These are phyloP conservation scores for Drosophila repleta DNA, from an alignment of 1,140 invertebrate species.

Conservation along the genomic window DNA sequence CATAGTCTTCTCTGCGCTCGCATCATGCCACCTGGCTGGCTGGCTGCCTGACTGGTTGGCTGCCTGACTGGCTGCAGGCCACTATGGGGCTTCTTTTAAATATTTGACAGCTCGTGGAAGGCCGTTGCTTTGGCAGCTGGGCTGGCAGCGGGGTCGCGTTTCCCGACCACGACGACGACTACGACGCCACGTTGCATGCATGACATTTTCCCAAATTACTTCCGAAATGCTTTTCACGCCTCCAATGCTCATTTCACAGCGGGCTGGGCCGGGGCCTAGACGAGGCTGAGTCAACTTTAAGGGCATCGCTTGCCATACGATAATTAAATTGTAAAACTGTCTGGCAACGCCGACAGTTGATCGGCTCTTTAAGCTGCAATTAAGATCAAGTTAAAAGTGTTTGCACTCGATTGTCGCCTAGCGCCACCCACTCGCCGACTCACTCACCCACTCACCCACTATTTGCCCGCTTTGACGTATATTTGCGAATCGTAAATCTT, in stretches of 20 bases:
- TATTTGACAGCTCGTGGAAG: slow-evolving; percentile 42
- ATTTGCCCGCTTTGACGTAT: neutral
- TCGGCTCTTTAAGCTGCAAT: slow-evolving; percentile 11
- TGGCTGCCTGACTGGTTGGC: no score
- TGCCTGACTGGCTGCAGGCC: neutral
- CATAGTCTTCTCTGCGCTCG: slow-evolving; percentile 15
- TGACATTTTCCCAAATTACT: slow-evolving; percentile 59
- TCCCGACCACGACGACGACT: neutral
- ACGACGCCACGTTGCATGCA: slow-evolving; percentile 39
- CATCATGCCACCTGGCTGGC: slow-evolving; percentile 26
- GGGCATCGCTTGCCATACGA: slow-evolving; percentile 8
- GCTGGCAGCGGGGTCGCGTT: slow-evolving; percentile 12
- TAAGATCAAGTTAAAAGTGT: slow-evolving; percentile 7
- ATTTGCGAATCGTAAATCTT: neutral
- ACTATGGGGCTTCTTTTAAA: slow-evolving; percentile 34
- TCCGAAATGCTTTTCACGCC: slow-evolving; percentile 57
- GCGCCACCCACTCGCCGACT: neutral
- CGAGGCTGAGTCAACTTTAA: neutral
- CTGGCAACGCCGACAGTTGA: neutral
- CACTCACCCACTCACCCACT: neutral
- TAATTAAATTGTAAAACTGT: slow-evolving; percentile 42
- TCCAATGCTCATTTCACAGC: slow-evolving; percentile 20
- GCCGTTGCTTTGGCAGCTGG: slow-evolving; percentile 8
- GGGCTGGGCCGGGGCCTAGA: neutral
- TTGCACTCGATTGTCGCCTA: neutral